phyloP scores from a whole-genome alignment of 2,797 vertebrate species.

The Gymnoscopelus microlampas region DNA sequence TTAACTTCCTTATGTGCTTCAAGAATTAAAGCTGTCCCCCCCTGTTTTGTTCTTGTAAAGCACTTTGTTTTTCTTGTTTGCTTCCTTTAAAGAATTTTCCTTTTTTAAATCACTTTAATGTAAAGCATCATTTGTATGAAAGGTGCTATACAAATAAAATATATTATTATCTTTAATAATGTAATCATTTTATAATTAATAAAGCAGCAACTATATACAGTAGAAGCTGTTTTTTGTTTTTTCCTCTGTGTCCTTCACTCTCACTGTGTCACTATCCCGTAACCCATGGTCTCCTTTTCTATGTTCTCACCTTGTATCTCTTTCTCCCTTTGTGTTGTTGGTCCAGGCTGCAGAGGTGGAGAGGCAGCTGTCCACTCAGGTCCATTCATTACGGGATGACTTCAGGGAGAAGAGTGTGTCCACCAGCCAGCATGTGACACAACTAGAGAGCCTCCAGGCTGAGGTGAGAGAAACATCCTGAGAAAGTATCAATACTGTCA shows the following conservation, averaged over 20 bases:
- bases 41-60: no score
- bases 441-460: slow-evolving; percentile 92
- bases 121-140: no score
- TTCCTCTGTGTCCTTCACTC: not conserved
- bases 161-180: no score
- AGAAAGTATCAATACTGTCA: not conserved
- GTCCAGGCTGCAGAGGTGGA: slow-evolving; percentile 94
- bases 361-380: slow-evolving; percentile 94
- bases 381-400: slow-evolving; percentile 92
- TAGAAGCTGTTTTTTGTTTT: no score
- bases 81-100: no score
- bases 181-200: no score
- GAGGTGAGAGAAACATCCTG: slow-evolving; percentile 85
- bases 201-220: no score
- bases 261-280: slow-evolving; percentile 1
- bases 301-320: slow-evolving; percentile 1
- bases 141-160: no score
- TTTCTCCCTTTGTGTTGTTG: slow-evolving; percentile 18
- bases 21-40: no score
- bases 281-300: not conserved
- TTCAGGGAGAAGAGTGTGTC: slow-evolving; percentile 95
- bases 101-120: no score
- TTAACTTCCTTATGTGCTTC: no score
- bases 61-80: no score
- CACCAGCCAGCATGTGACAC: slow-evolving; percentile 93